Evolutionary conservation across 1,140 invertebrate species (phyloP), one percentile per base, ranked within the genome.

Genomic region (Homarus americanus): DNA sequence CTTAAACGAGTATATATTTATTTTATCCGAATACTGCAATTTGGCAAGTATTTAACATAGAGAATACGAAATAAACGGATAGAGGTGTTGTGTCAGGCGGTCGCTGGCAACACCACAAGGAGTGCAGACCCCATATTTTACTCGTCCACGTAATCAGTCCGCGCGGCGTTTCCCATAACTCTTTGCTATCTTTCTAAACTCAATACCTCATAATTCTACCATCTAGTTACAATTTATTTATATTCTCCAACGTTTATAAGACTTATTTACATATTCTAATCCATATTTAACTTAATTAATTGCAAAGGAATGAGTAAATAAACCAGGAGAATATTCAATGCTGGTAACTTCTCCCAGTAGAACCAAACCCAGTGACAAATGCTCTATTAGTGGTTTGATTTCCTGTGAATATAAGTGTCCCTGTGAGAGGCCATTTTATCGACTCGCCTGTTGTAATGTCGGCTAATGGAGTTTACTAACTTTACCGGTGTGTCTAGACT

Each of bases 321-420:
- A 40, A 63, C n/a, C 24, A 32, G 44, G 58, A 34, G 1, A 24
- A 28, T 24, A 49, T 15, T 40, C 34, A 28, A 36, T 24, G 82
- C 24, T 38, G 53, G 53, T n/a, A 28, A 36, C 28, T 0, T 15
- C 0, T 24, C 58, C 24, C 17, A 49, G 20, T 24, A 12, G 87
- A 89, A 15, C 87, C 79, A 89, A 89, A 53, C 28, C 15, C 24
- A 41, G 40, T 20, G 83, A 53, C 66, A 49, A 82, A 75, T 82
- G 40, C 66, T 82, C 63, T 82, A 73, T 82, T 82, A 82, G 87
- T 36, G 79, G 87, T 89, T 89, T 89, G 87, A 89, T 89, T 89
- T 89, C 87, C 87, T 89, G 87, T 89, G 87, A 82, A 89, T 89
- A 89, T 89, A 63, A 89, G 82, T 89, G 87, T 89, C 79, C 87